Evolutionary conservation across 2,888 invertebrate species (phyloP), one percentile per base, ranked within the genome.

Genomic region (Adelphocoris suturalis): DNA sequence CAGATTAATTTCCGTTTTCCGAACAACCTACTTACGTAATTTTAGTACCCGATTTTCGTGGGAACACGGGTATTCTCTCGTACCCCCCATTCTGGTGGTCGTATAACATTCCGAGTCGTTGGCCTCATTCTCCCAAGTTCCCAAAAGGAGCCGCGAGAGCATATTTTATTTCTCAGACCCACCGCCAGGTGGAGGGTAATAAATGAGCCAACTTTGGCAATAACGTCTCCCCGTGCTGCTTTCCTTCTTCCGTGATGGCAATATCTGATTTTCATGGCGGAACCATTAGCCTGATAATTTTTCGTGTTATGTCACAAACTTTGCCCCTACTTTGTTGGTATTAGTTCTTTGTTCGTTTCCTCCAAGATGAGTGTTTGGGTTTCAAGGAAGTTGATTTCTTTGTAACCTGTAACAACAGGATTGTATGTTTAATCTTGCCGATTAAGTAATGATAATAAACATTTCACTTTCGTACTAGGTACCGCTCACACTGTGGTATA

Each of bases 281-380:
- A 68, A 19, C 68, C 68, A 68, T 68, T 68, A 68, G 68, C 23
- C 23, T 68, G 68, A 68, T 68, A 68, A 68, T 68, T 68, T 27
- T 68, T 68, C 68, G 68, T 23, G 68, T 68, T 27, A 68, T 68
- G 23, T 19, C 68, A n/a, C 19, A 68, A 68, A 68, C 68, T 68
- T 68, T n/a, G 2, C 23, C 68, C 27, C 68, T 23, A 23, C 27
- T 23, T 68, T 37, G 37, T 37, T 37, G 37, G 37, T 37, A 37
- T 37, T 37, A 37, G 37, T 37, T 37, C 37, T 37, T 37, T 37
- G 52, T 52, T 52, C 52, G 52, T 52, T 52, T 52, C 3, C 37
- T 52, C 52, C 52, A 7, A 52, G 13, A 52, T 52, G 13, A 11
- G 13, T 52, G 11, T 52, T 52, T 52, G 52, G 2, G 37, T 37